These are phyloP conservation scores for Baryphthengus martii DNA, from an alignment of 2,113 vertebrate species.

Conservation along the genomic window DNA sequence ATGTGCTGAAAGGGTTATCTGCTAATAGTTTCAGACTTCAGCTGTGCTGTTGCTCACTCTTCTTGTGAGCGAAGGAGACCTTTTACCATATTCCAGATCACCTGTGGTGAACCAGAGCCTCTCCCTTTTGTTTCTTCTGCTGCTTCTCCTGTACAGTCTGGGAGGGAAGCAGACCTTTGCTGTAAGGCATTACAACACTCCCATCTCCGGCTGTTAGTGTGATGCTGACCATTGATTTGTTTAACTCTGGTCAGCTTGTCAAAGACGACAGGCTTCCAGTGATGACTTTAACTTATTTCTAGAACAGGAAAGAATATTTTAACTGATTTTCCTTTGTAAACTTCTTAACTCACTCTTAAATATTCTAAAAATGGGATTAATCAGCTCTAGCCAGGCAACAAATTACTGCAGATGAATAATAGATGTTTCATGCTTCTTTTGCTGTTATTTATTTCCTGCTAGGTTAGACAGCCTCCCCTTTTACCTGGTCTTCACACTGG, in stretches of 20 bases:
- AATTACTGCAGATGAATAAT: not conserved
- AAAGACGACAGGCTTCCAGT: not conserved
- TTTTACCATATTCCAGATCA: not conserved
- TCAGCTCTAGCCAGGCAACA: not conserved
- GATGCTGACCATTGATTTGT: not conserved
- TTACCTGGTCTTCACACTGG: not conserved
- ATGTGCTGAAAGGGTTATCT: not conserved
- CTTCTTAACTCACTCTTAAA: not conserved
- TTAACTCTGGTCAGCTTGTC: not conserved
- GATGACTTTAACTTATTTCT: not conserved
- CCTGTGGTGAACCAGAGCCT: not conserved
- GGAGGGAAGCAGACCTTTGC: not conserved
- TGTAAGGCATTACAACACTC: not conserved
- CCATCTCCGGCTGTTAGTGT: not conserved
- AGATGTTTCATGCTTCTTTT: not conserved
- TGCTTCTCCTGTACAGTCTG: not conserved
- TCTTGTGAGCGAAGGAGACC: not conserved
- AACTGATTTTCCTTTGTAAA: not conserved
- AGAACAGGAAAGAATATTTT: not conserved
- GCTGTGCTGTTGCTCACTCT: not conserved
- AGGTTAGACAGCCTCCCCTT: not conserved
- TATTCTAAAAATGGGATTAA: not conserved
- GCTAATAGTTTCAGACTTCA: fast-evolving
- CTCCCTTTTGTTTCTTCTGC: not conserved
- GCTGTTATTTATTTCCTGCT: not conserved